Percentiles rank a stretch among this genome's conserved stretches.
Evolutionary conservation across 2,113 vertebrate genomes (phyloP).

Genomic region (Crotalus tigris): DNA sequence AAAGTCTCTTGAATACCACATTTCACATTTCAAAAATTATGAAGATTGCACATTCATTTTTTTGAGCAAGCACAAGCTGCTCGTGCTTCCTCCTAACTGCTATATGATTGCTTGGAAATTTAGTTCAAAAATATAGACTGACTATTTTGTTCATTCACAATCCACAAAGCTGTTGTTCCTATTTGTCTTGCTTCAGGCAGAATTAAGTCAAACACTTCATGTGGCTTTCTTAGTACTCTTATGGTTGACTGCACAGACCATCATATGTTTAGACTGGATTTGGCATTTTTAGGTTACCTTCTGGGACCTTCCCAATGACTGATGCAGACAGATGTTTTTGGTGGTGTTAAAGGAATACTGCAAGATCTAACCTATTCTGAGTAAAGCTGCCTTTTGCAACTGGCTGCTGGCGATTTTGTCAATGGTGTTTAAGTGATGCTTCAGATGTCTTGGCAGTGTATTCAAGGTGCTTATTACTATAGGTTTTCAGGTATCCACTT

Average conservation of each 20-base stretch:
- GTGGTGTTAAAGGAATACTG: not conserved
- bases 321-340: not conserved
- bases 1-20: conserved; percentile 30
- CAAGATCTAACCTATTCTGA: not conserved
- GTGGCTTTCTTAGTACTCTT: not conserved
- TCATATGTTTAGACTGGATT: not conserved
- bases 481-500: not conserved
- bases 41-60: not conserved
- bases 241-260: not conserved
- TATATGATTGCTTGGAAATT: conserved; percentile 17
- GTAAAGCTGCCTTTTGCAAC: not conserved
- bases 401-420: not conserved
- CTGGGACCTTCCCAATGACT: not conserved
- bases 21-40: conserved; percentile 35
- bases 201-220: not conserved
- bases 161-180: not conserved
- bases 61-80: conserved; percentile 21
- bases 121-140: conserved; percentile 32
- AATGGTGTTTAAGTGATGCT: not conserved
- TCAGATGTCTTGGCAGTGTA: not conserved
- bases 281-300: not conserved
- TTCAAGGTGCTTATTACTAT: not conserved
- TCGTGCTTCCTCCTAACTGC: conserved; percentile 7
- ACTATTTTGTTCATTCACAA: not conserved
- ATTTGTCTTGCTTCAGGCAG: not conserved